phyloP scores from a whole-genome alignment of 2,113 vertebrate genomes.

The cat (Felis catus) region DNA sequence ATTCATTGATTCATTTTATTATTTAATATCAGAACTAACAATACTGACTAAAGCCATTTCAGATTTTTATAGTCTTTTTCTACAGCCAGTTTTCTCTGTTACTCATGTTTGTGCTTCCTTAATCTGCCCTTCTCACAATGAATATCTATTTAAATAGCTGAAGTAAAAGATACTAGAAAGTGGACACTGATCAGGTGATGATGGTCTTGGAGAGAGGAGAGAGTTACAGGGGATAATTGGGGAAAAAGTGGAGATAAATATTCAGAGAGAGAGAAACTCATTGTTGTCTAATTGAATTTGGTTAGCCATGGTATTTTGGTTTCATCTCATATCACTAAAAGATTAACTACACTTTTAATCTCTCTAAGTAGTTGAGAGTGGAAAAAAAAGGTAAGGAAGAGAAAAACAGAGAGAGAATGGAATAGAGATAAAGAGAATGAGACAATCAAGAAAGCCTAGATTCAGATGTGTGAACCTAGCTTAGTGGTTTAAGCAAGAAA shows the following conservation, averaged over 20 bases:
- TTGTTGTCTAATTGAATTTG: not conserved
- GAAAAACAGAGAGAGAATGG: not conserved
- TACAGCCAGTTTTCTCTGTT: not conserved
- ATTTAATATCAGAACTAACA: not conserved
- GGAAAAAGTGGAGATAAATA: not conserved
- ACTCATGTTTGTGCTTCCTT: not conserved
- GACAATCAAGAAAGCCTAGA: not conserved
- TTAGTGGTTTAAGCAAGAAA: not conserved
- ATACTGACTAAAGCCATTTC: not conserved
- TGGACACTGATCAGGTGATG: not conserved
- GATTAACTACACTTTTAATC: not conserved
- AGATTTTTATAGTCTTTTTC: not conserved
- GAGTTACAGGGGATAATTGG: accelerated
- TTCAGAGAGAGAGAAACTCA: not conserved
- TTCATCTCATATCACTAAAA: not conserved
- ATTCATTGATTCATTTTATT: not conserved
- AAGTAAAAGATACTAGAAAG: not conserved
- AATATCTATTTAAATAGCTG: not conserved
- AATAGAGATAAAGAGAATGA: not conserved
- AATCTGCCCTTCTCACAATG: not conserved
- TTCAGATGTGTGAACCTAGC: not conserved
- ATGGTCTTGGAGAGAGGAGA: not conserved
- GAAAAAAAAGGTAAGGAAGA: not conserved
- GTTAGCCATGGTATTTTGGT: not conserved
- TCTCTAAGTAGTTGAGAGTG: not conserved